These are phyloP conservation scores for Leptinotarsa juncta DNA, from an alignment of 2,888 invertebrate species.

Conservation along the genomic window DNA sequence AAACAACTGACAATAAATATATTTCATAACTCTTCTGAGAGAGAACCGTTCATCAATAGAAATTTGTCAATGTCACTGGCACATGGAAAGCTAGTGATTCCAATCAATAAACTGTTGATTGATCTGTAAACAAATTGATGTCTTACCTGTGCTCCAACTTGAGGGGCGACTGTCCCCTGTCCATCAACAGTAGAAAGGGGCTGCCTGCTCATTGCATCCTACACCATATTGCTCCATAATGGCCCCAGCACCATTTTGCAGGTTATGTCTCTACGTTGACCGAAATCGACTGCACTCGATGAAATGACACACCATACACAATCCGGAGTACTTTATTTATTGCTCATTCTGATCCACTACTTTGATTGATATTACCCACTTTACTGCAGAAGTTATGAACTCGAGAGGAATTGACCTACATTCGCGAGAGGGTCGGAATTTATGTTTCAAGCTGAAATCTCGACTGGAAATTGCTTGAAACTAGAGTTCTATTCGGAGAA, in stretches of 20 bases:
- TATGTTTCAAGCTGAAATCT: background rate
- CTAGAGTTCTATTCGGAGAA: background rate
- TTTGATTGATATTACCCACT: slow-evolving; percentile 27
- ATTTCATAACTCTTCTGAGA: too few species aligned
- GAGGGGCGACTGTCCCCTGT: slow-evolving; percentile 58
- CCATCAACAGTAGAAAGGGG: slow-evolving; percentile 58
- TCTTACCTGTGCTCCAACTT: slow-evolving; percentile 55
- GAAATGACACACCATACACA: background rate
- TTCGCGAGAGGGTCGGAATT: slow-evolving; percentile 29
- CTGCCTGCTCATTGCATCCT: slow-evolving; percentile 65
- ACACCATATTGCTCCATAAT: slow-evolving; percentile 61
- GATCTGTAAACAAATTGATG: background rate
- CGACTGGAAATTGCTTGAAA: background rate
- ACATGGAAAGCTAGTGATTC: slow-evolving; percentile 1
- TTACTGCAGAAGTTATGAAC: slow-evolving; percentile 14
- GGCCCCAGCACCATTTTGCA: slow-evolving; percentile 49
- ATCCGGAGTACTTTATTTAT: slow-evolving; percentile 19
- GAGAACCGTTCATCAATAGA: background rate
- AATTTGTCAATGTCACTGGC: slow-evolving; percentile 12
- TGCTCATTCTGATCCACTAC: slow-evolving; percentile 30
- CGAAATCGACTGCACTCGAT: background rate
- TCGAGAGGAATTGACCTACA: slow-evolving; percentile 42
- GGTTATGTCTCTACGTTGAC: background rate
- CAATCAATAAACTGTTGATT: slow-evolving; percentile 11
- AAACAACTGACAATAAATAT: too few species aligned